Evolutionary conservation across 1,140 invertebrate genomes (phyloP).

Genomic region (Eciton burchellii): DNA sequence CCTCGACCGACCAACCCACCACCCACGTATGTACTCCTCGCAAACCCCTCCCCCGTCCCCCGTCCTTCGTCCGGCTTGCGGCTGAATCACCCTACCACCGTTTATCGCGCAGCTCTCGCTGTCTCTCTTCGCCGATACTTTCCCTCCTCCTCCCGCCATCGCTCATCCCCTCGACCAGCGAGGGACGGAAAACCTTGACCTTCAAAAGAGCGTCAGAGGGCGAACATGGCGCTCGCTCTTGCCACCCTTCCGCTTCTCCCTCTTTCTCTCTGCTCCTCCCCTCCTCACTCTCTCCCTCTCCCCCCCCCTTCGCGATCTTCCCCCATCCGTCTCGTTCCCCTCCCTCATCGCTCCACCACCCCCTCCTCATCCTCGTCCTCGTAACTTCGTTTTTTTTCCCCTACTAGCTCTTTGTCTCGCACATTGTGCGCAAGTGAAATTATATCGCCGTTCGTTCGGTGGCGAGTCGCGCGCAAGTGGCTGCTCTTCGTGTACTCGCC

Average conservation of each 20-base stretch:
- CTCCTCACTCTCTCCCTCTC: conserved; percentile 42
- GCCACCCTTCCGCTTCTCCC: conserved; percentile 71
- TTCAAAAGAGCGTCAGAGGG: conserved; percentile 78
- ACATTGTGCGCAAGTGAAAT: conserved; percentile 5
- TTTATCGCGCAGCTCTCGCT: conserved; percentile 35
- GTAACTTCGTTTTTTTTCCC: conserved; percentile 22
- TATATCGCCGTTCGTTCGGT: background rate
- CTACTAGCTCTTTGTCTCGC: conserved; percentile 8
- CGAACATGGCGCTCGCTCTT: conserved; percentile 70
- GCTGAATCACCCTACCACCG: no score
- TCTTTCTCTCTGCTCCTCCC: conserved; percentile 65
- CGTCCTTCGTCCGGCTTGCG: conserved; percentile 32
- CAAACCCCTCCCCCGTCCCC: conserved; percentile 35
- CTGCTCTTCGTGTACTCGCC: background rate
- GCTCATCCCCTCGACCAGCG: conserved; percentile 21
- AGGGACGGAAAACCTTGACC: conserved; percentile 82
- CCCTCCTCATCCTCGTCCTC: background rate
- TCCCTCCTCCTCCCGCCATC: conserved; percentile 32
- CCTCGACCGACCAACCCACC: conserved; percentile 23
- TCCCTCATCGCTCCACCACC: background rate
- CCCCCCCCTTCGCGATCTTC: conserved; percentile 55
- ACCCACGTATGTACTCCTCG: conserved; percentile 62
- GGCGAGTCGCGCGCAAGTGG: background rate
- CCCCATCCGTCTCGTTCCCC: conserved; percentile 52
- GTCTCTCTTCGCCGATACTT: conserved; percentile 58